Evolutionary conservation across 2,113 vertebrate species (phyloP).

Genomic region (Falco punctatus): DNA sequence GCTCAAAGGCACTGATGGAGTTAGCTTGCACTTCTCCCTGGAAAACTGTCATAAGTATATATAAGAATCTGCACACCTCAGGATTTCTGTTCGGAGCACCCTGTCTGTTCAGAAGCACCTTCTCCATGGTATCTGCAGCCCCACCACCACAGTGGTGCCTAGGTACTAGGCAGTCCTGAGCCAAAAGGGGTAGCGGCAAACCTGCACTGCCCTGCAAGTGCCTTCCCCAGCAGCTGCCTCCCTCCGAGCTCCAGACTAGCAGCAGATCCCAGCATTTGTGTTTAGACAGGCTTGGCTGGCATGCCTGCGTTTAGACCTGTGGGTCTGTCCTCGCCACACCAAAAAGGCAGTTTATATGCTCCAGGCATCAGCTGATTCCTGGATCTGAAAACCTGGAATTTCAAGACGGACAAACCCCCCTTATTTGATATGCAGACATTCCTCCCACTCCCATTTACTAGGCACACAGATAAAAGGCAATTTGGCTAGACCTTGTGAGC

Average conservation of each 20-base stretch:
- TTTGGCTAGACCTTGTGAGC: slow-evolving; percentile 42
- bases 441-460: slow-evolving; percentile 23
- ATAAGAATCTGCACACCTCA: slow-evolving; percentile 38
- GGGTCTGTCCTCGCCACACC: neutral
- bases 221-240: neutral
- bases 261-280: neutral
- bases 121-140: neutral
- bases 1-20: slow-evolving; percentile 79
- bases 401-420: neutral
- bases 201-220: neutral
- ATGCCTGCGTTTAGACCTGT: rapidly evolving
- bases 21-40: slow-evolving; percentile 67
- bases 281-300: neutral
- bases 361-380: neutral
- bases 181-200: neutral
- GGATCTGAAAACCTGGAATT: slow-evolving; percentile 47
- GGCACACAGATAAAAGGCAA: slow-evolving; percentile 19
- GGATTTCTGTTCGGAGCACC: neutral
- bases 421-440: slow-evolving; percentile 18
- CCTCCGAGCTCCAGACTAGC: neutral
- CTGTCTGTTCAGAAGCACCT: neutral
- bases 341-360: neutral
- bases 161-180: neutral
- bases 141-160: rapidly evolving
- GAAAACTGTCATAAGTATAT: slow-evolving; percentile 58